Conservation (phyloP, 2,888 invertebrate genomes). For the Cataglyphis rosenhaueri region DNA sequence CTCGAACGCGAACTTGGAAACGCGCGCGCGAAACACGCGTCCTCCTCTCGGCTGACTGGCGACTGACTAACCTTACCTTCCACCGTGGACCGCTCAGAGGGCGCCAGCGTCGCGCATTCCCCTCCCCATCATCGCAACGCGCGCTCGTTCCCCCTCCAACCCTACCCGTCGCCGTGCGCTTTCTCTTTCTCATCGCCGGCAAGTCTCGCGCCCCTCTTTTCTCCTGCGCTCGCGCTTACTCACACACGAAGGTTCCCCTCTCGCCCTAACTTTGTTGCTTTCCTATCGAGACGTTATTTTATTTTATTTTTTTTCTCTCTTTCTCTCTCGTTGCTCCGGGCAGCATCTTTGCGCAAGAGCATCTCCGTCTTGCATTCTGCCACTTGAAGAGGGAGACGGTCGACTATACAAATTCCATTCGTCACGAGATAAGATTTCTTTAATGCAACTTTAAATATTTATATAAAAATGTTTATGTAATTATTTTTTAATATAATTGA, state of each 20-base stretch:
- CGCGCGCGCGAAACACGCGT: slow-evolving; percentile 65
- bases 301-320: slow-evolving; percentile 12
- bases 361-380: neutral
- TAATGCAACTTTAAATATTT: neutral
- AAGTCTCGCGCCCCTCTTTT: slow-evolving; percentile 9
- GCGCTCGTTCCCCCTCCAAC: slow-evolving; percentile 40
- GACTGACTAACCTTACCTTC: slow-evolving; percentile 82
- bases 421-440: no score
- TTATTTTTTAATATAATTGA: no score
- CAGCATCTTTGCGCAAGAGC: slow-evolving; percentile 16
- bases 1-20: slow-evolving; percentile 46
- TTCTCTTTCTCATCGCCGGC: slow-evolving; percentile 49
- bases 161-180: slow-evolving; percentile 17
- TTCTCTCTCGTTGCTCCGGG: slow-evolving; percentile 27
- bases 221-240: slow-evolving; percentile 44
- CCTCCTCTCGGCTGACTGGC: slow-evolving; percentile 77
- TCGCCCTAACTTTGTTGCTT: slow-evolving; percentile 23
- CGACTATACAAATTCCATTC: neutral
- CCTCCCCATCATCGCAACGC: slow-evolving; percentile 32
- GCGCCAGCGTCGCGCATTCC: slow-evolving; percentile 76
- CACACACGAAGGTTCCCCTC: neutral
- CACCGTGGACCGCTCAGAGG: slow-evolving; percentile 78
- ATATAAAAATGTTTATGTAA: neutral
- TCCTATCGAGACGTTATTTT: slow-evolving; percentile 49
- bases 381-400: neutral